Conservation (phyloP, 2,113 vertebrate genomes). For the Casuarius casuarius region DNA sequence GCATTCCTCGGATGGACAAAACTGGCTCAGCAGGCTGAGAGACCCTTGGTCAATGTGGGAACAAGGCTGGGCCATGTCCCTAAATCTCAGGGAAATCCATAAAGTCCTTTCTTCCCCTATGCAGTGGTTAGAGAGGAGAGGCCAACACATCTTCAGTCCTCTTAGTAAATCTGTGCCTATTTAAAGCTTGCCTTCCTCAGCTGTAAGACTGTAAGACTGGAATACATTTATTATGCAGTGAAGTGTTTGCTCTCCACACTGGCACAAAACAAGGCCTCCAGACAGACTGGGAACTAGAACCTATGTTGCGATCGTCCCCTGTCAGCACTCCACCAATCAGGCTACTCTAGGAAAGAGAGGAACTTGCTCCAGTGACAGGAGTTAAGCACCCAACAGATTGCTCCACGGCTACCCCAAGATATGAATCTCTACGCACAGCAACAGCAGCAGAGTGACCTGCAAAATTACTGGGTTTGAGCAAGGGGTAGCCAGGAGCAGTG, state of each 20-base stretch:
- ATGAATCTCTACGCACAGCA: neutral
- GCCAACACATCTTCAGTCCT: neutral
- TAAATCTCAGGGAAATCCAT: neutral
- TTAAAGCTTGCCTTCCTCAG: neutral
- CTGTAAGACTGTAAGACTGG: neutral
- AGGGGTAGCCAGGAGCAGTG: neutral
- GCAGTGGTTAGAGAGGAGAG: neutral
- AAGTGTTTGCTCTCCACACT: neutral
- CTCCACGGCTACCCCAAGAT: neutral
- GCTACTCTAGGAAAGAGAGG: neutral
- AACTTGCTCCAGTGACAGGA: neutral
- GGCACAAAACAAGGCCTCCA: neutral
- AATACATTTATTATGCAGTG: neutral
- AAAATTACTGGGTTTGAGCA: neutral
- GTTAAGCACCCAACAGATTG: neutral
- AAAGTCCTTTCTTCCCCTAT: neutral
- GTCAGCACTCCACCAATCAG: neutral
- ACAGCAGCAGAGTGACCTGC: neutral
- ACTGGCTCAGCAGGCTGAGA: neutral
- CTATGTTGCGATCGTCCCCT: neutral
- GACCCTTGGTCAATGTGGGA: neutral
- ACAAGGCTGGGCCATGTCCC: neutral
- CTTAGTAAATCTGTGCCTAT: neutral
- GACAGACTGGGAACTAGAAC: neutral
- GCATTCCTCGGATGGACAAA: accelerated